Percentiles rank a stretch among this genome's conserved stretches.
Evolutionary conservation across 2,888 invertebrate genomes (phyloP).

Genomic region (Clostera curtula): DNA sequence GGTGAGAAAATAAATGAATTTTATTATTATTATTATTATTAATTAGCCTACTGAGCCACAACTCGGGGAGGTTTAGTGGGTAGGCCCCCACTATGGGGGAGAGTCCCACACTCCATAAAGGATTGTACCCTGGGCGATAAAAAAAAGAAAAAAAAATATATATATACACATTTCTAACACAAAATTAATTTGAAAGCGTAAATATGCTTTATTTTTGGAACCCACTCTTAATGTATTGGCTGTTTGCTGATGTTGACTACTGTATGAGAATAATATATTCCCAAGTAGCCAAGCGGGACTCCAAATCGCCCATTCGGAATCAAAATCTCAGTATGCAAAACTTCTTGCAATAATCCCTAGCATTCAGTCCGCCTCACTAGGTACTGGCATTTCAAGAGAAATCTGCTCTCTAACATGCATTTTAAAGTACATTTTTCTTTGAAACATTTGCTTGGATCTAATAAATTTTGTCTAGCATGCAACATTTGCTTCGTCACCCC

Average conservation of each 20-base stretch:
- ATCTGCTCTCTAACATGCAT: neutral
- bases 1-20: too few relatives aligned
- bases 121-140: too few relatives aligned
- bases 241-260: constrained; percentile 10
- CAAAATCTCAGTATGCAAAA: constrained; percentile 36
- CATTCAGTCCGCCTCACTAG: constrained; percentile 27
- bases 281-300: constrained; percentile 17
- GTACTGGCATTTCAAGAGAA: constrained; percentile 12
- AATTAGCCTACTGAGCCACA: too few relatives aligned
- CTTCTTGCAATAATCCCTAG: constrained; percentile 34
- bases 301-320: constrained; percentile 34
- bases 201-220: too few relatives aligned
- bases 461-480: constrained; percentile 47
- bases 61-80: too few relatives aligned
- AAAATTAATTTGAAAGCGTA: too few relatives aligned
- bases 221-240: constrained; percentile 14
- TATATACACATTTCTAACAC: too few relatives aligned
- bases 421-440: constrained; percentile 20
- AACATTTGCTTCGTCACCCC: constrained; percentile 44
- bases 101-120: too few relatives aligned
- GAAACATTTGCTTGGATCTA: constrained; percentile 18
- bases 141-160: too few relatives aligned
- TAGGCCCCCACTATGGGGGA: too few relatives aligned
- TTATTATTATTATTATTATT: too few relatives aligned
- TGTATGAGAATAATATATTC: constrained; percentile 19